Conservation (phyloP, 1,140 invertebrate genomes). For the Schlechtendalia chinensis region DNA sequence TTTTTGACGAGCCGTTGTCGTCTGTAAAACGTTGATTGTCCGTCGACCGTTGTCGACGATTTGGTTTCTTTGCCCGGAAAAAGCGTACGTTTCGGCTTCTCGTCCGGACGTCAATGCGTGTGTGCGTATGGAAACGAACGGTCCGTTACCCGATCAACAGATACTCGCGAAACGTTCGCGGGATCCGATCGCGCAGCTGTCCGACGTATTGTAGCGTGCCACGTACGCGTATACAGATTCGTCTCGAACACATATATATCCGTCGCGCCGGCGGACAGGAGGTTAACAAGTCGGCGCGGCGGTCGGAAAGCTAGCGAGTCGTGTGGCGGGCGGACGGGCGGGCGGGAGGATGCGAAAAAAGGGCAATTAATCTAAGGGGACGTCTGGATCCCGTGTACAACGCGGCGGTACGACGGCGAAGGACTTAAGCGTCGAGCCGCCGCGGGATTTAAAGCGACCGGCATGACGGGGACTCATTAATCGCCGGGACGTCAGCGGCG, state of each 20-base stretch:
- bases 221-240: no score
- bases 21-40: no score
- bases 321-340: not conserved
- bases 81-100: no score
- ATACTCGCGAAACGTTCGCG: no score
- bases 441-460: constrained; percentile 46
- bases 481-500: constrained; percentile 38
- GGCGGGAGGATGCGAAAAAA: not conserved
- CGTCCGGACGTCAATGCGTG: no score
- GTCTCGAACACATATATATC: constrained; percentile 12
- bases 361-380: constrained; percentile 47
- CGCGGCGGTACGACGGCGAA: constrained; percentile 38
- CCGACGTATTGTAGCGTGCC: no score
- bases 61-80: no score
- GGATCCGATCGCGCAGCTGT: no score
- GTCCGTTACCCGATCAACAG: no score
- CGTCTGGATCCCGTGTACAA: constrained; percentile 19
- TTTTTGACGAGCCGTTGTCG: no score
- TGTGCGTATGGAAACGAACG: no score
- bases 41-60: no score
- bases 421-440: constrained; percentile 28
- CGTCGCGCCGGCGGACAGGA: not conserved
- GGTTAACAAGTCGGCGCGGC: not conserved
- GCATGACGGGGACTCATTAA: constrained; percentile 49
- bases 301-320: not conserved